phyloP scores from a whole-genome alignment of 1,140 invertebrate genomes.

The Lasaia peninsularis region DNA sequence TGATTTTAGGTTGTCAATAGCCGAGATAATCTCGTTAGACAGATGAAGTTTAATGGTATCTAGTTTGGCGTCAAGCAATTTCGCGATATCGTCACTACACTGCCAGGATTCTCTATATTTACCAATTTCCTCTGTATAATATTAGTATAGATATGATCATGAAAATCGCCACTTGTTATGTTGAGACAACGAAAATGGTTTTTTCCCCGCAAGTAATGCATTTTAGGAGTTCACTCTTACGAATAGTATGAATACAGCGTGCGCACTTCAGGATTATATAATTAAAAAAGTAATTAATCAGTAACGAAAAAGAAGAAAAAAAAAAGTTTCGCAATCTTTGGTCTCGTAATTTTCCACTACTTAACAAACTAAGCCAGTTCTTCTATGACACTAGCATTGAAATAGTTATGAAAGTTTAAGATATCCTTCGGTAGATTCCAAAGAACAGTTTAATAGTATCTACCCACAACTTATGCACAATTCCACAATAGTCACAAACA shows the following conservation, averaged over 20 bases:
- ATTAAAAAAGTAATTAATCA: background rate
- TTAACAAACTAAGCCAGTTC: background rate
- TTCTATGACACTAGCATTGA: background rate
- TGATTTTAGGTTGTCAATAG: background rate
- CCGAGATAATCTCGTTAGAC: background rate
- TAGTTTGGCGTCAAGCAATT: background rate
- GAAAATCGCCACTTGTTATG: background rate
- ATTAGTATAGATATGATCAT: background rate
- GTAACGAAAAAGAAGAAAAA: background rate
- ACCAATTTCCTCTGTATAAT: too few relatives aligned
- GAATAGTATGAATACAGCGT: background rate
- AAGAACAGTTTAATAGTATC: background rate
- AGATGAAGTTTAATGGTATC: background rate
- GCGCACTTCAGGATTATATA: background rate
- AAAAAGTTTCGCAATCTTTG: background rate
- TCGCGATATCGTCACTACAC: background rate
- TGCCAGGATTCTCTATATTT: background rate
- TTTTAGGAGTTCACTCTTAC: background rate
- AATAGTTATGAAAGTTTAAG: background rate
- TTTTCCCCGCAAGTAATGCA: conserved; percentile 8
- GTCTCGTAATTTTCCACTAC: background rate
- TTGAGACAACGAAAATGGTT: conserved; percentile 7
- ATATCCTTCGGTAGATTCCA: background rate
- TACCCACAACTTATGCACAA: background rate
- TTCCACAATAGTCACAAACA: background rate